Conservation (phyloP, 2,797 vertebrate species). For the Carcharodon carcharias region DNA sequence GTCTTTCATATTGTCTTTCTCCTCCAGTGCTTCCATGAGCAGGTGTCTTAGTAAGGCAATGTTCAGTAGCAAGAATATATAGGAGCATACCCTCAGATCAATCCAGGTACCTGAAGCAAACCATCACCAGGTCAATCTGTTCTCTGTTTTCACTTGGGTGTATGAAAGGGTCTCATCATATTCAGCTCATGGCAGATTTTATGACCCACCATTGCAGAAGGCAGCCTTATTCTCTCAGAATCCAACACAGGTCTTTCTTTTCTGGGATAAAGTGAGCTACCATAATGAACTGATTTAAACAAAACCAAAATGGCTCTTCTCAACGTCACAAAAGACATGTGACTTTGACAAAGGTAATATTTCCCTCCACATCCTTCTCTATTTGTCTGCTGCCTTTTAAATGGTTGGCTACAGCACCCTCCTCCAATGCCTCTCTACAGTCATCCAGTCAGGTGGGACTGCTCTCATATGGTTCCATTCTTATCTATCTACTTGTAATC, state of each 20-base stretch:
- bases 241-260: background rate
- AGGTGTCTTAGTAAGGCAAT: background rate
- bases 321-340: background rate
- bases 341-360: too few species aligned
- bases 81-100: background rate
- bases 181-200: background rate
- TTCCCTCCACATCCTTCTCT: background rate
- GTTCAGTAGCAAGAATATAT: background rate
- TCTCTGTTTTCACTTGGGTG: background rate
- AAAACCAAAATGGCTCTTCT: background rate
- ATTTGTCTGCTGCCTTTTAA: background rate
- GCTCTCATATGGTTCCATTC: background rate
- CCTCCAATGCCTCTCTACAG: background rate
- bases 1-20: background rate
- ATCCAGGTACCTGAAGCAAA: background rate
- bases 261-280: background rate
- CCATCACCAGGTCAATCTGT: background rate
- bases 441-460: background rate
- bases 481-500: background rate
- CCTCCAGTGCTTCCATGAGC: background rate
- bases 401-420: background rate
- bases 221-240: background rate
- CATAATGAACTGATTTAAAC: background rate
- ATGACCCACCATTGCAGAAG: background rate
- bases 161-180: background rate